Conservation (phyloP, 2,797 vertebrate species). For the Jordanella pulchra region DNA sequence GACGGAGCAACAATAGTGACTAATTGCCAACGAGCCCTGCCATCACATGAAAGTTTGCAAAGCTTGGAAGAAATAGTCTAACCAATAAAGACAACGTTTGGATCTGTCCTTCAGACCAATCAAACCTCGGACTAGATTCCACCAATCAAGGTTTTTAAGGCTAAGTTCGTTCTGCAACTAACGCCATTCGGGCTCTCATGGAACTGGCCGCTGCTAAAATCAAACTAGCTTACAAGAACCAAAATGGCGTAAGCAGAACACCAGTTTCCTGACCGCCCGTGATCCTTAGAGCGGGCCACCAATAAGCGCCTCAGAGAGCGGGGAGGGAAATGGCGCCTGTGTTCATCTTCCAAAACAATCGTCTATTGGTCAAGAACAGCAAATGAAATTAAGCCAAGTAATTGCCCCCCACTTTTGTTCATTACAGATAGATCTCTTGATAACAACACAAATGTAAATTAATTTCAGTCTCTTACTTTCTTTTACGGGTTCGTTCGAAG, state of each 20-base stretch:
- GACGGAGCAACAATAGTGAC: constrained; percentile 27
- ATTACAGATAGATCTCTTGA: constrained; percentile 13
- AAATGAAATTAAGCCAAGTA: constrained; percentile 72
- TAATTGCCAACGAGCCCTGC: constrained; percentile 39
- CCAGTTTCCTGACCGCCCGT: constrained; percentile 76
- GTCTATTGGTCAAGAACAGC: constrained; percentile 84
- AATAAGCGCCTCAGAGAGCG: constrained; percentile 87
- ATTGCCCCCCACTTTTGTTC: constrained; percentile 42
- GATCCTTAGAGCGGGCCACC: constrained; percentile 84
- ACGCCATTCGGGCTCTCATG: constrained; percentile 79
- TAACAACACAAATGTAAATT: constrained; percentile 7
- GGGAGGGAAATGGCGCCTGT: constrained; percentile 88
- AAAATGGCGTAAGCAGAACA: constrained; percentile 73
- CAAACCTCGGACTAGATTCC: constrained; percentile 90
- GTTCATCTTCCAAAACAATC: constrained; percentile 88
- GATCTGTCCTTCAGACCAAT: constrained; percentile 90
- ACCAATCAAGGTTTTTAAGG: constrained; percentile 89
- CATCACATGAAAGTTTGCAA: constrained; percentile 75
- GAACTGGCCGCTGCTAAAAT: constrained; percentile 10
- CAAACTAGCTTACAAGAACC: constrained; percentile 43
- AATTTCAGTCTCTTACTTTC: constrained; percentile 70
- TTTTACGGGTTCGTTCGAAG: constrained; percentile 75
- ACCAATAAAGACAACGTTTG: constrained; percentile 89
- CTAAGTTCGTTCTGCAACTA: constrained; percentile 80
- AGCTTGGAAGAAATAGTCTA: constrained; percentile 78